phyloP scores from a whole-genome alignment of 2,113 vertebrate genomes.

The Vireo altiloquus region DNA sequence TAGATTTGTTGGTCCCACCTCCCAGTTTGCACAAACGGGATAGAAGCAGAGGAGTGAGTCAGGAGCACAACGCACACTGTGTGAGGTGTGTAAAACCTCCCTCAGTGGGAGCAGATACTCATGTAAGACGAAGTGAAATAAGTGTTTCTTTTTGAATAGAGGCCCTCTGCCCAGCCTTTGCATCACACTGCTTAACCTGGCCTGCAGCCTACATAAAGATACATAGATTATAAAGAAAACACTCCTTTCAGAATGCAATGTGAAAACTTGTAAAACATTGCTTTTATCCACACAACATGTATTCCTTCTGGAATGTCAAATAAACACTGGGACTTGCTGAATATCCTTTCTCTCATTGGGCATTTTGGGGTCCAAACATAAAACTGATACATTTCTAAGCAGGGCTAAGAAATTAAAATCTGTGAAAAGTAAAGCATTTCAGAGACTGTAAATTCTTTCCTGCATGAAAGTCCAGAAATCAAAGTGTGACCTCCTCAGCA shows the following conservation, averaged over 20 bases:
- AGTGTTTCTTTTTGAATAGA: slow-evolving; percentile 54
- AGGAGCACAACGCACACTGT: background rate
- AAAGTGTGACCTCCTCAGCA: background rate
- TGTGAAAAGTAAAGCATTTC: background rate
- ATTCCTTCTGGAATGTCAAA: slow-evolving; percentile 53
- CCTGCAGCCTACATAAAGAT: slow-evolving; percentile 65
- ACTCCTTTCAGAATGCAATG: slow-evolving; percentile 40
- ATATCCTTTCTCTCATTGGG: background rate
- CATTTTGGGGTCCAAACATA: slow-evolving; percentile 10
- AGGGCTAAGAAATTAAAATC: background rate
- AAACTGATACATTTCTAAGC: slow-evolving; percentile 10
- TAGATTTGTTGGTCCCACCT: background rate
- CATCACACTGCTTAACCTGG: slow-evolving; percentile 67
- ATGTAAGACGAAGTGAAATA: slow-evolving; percentile 47
- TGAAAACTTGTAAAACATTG: slow-evolving; percentile 56
- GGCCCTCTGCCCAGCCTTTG: slow-evolving; percentile 53
- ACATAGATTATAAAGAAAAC: slow-evolving; percentile 67
- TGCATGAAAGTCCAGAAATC: background rate
- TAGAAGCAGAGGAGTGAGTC: background rate
- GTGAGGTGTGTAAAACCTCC: slow-evolving; percentile 20
- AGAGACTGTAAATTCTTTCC: background rate
- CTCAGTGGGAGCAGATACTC: slow-evolving; percentile 9
- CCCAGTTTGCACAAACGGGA: background rate
- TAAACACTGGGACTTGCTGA: slow-evolving; percentile 44
- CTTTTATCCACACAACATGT: slow-evolving; percentile 55